Evolutionary conservation across 1,140 invertebrate genomes (phyloP).

Genomic region (Triops cancriformis): DNA sequence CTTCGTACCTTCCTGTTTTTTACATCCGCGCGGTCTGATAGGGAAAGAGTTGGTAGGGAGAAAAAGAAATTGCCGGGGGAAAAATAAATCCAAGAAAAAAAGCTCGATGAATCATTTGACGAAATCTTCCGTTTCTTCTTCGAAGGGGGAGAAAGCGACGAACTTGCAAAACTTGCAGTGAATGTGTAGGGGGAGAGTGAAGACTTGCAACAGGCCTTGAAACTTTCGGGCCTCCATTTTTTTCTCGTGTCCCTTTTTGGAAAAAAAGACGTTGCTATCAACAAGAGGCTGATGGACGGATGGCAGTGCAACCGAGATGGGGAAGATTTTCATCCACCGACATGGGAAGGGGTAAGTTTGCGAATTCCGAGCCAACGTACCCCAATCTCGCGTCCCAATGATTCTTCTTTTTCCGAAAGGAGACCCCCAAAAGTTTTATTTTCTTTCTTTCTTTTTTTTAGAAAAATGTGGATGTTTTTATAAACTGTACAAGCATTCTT

Average conservation of each 20-base stretch:
- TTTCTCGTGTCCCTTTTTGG: not conserved
- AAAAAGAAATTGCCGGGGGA: no score
- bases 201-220: not conserved
- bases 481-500: not conserved
- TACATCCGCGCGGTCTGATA: not conserved
- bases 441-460: no score
- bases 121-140: not conserved
- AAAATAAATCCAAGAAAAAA: not conserved
- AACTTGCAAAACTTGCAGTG: slow-evolving; percentile 4
- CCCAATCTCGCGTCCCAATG: not conserved
- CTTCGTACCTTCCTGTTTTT: not conserved
- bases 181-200: no score
- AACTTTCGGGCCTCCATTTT: not conserved
- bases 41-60: no score
- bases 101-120: not conserved
- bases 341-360: no score
- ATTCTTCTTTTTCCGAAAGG: not conserved
- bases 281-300: not conserved
- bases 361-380: no score
- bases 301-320: not conserved
- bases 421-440: not conserved
- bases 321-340: not conserved
- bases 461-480: not conserved
- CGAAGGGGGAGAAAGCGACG: not conserved
- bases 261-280: not conserved